Evolutionary conservation across 2,797 vertebrate species (phyloP).

Genomic region (Trematomus bernacchii): DNA sequence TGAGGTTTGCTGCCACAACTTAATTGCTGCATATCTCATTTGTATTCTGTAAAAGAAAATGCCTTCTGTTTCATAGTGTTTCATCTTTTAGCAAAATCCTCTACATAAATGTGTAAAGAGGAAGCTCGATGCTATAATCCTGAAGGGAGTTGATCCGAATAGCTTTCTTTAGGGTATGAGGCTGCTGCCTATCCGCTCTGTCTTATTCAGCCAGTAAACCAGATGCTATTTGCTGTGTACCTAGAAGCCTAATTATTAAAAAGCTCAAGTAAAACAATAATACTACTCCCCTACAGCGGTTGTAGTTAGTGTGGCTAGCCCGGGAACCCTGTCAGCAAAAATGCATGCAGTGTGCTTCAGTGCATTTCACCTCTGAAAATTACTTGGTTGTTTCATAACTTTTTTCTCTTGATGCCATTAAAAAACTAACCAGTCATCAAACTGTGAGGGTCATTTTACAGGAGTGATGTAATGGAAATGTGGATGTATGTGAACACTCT

Average conservation of each 20-base stretch:
- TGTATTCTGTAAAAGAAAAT: slow-evolving; percentile 14
- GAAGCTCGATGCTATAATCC: slow-evolving; percentile 36
- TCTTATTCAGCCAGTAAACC: slow-evolving; percentile 19
- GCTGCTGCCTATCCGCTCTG: slow-evolving; percentile 18
- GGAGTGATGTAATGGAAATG: not conserved
- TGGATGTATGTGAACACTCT: slow-evolving; percentile 2
- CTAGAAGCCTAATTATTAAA: slow-evolving; percentile 35
- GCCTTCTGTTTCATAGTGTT: slow-evolving; percentile 5
- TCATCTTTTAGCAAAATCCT: slow-evolving; percentile 27
- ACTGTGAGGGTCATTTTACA: not conserved
- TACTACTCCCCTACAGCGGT: slow-evolving; percentile 6
- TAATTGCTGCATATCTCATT: slow-evolving; percentile 5
- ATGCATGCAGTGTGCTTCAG: slow-evolving; percentile 1
- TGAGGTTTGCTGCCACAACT: not conserved
- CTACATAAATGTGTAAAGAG: slow-evolving; percentile 26
- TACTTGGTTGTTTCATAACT: slow-evolving; percentile 30
- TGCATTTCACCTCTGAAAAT: slow-evolving; percentile 49
- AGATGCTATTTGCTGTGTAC: slow-evolving; percentile 17
- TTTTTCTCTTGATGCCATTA: slow-evolving; percentile 13
- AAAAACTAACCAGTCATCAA: slow-evolving; percentile 7
- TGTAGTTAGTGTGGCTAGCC: slow-evolving; percentile 23
- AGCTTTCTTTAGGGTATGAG: slow-evolving; percentile 19
- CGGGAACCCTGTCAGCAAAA: slow-evolving; percentile 45
- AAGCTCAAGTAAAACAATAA: slow-evolving; percentile 38
- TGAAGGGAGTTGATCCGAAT: slow-evolving; percentile 30